Conservation (phyloP, 2,113 vertebrate genomes). For the Pelusios castaneus region DNA sequence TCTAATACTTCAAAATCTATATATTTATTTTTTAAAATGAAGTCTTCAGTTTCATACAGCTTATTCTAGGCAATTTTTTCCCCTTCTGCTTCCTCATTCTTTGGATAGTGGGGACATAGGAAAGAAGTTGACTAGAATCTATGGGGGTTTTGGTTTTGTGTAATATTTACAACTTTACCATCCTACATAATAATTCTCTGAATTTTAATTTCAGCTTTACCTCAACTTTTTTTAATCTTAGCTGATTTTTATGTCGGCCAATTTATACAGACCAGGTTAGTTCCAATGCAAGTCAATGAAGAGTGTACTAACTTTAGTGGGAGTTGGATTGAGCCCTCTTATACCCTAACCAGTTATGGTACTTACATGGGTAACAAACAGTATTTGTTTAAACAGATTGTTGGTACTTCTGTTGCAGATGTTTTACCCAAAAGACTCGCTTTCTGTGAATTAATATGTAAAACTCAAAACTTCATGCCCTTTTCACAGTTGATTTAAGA, state of each 20-base stretch:
- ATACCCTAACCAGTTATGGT: neutral
- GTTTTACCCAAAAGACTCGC: neutral
- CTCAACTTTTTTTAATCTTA: too few relatives aligned
- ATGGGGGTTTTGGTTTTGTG: neutral
- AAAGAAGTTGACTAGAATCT: neutral
- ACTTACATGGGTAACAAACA: neutral
- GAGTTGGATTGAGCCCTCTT: neutral
- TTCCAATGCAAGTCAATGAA: neutral
- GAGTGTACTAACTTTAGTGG: neutral
- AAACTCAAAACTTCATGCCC: neutral
- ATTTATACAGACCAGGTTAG: rapidly evolving
- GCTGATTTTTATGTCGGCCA: neutral
- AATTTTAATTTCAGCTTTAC: too few relatives aligned
- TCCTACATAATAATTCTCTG: neutral
- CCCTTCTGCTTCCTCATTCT: neutral
- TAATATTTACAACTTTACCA: neutral
- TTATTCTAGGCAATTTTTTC: neutral
- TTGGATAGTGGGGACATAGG: neutral
- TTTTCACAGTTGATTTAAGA: neutral
- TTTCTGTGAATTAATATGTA: rapidly evolving
- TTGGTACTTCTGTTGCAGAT: neutral
- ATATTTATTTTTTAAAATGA: neutral
- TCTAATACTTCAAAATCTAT: neutral
- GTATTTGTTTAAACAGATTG: neutral
- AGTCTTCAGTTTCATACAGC: neutral